Evolutionary conservation across 2,113 vertebrate genomes (phyloP).

Genomic region (Sylvilagus bachmani): DNA sequence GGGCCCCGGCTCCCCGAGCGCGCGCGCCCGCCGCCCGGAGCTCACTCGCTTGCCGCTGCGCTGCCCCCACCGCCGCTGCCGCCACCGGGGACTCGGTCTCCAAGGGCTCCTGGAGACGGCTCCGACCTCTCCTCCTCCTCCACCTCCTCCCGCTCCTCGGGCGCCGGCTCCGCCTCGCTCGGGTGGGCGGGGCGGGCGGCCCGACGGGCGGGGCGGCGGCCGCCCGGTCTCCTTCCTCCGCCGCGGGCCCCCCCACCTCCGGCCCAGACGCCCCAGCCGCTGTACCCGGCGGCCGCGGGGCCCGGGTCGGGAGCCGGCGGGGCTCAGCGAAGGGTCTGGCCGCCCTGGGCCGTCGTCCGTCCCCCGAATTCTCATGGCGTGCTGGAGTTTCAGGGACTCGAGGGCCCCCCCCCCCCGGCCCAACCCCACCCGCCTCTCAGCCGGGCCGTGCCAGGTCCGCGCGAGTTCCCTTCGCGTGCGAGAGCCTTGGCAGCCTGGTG

Average conservation of each 20-base stretch:
- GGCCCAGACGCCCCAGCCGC: neutral
- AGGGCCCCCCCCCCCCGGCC: neutral
- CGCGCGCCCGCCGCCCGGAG: conserved; percentile 31
- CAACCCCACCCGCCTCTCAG: neutral
- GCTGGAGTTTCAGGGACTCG: neutral
- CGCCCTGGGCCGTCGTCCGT: neutral
- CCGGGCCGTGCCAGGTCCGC: neutral
- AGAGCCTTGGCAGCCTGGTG: neutral
- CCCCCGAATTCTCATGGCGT: neutral
- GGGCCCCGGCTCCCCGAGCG: neutral
- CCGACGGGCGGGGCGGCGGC: conserved; percentile 63
- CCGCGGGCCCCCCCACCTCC: neutral
- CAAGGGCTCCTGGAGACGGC: conserved; percentile 79
- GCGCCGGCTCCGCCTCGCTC: conserved; percentile 74
- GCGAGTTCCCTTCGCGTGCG: neutral
- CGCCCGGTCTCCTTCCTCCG: neutral
- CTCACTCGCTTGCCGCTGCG: conserved; percentile 32
- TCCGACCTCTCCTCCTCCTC: conserved; percentile 69
- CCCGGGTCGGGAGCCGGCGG: neutral
- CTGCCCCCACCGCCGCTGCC: conserved; percentile 63
- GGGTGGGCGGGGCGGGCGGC: conserved; percentile 72
- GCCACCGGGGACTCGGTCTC: conserved; percentile 79
- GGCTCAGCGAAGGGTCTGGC: neutral
- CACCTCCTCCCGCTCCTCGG: conserved; percentile 16
- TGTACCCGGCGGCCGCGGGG: neutral